Base-by-base conservation (phyloP, 64 coral and sea anemone species). In the Montipora efflorescens region DNA sequence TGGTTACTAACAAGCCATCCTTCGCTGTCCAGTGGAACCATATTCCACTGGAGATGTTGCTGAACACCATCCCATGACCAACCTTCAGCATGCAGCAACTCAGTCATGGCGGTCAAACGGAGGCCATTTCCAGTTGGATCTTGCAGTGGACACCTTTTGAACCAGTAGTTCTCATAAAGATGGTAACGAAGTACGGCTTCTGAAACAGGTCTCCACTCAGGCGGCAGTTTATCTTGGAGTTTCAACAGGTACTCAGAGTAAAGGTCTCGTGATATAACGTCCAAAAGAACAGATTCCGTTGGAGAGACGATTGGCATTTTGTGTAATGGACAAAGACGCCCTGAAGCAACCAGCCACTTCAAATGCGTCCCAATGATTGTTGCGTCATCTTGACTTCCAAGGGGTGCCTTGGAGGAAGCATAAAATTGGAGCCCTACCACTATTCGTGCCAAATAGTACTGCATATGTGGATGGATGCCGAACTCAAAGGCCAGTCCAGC, bases 401-500 rank as follows among this genome's bases (percentile, higher is more conserved):
- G 70, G 19, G 55, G 53, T 66, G 77, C 80, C 16, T 72, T 69
- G 58, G 19, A 82, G 28, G 52, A 91, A 28, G 90, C 57, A 82
- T 83, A 91, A 51, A 91, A 91, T 48, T 91, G 90, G 51, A 91
- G 78, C 45, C 77, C 90, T 14, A 91, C 13, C 79, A 91, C 90
- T 59, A 91, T 81, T 49, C 62, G 72, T 14, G 90, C 90, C 13
- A 61, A 61, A 43, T 91, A 91, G 48, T 82, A 91, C 61, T 82
- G 76, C 78, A 91, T n/a, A 66, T 91, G 80, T 46, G 90, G 90
- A 20, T 91, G 90, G 47, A 80, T 83, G 58, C 59, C 62, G 43
- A 91, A 91, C 64, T 83, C 79, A 23, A 81, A 79, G 57, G 90
- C 76, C 51, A 91, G 61, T 80, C 77, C 90, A n/a, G 90, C 78